Conservation (phyloP, 2,113 vertebrate species). For the Picathartes gymnocephalus region DNA sequence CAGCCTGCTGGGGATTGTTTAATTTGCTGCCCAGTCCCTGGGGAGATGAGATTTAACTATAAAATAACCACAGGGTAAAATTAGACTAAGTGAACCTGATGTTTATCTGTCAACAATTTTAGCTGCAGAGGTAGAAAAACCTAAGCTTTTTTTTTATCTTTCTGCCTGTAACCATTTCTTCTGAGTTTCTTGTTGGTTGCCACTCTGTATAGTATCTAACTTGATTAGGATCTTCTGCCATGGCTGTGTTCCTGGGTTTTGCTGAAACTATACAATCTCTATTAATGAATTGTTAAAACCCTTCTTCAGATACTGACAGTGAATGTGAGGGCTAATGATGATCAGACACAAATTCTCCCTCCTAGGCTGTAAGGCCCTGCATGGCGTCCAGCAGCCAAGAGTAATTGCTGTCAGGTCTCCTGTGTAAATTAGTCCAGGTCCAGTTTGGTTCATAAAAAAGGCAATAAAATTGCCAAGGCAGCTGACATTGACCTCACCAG, state of each 20-base stretch:
- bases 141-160: neutral
- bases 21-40: neutral
- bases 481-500: neutral
- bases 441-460: neutral
- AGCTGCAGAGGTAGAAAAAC: neutral
- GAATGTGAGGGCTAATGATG: neutral
- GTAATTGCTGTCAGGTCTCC: neutral
- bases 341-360: neutral
- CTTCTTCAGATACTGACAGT: neutral
- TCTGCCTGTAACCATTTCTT: neutral
- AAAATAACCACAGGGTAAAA: neutral
- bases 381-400: neutral
- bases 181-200: neutral
- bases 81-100: neutral
- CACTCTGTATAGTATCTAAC: accelerated
- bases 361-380: neutral
- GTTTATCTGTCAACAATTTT: neutral
- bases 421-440: neutral
- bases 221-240: neutral
- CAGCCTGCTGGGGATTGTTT: neutral
- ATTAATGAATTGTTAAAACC: neutral
- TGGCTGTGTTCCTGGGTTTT: neutral
- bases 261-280: neutral
- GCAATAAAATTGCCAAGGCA: neutral
- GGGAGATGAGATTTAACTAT: neutral